A percentile compares a stretch with the other conserved stretches of the same genome.
These are phyloP conservation scores for Aythya baeri DNA, from an alignment of 2,113 vertebrate genomes.

Conservation along the genomic window DNA sequence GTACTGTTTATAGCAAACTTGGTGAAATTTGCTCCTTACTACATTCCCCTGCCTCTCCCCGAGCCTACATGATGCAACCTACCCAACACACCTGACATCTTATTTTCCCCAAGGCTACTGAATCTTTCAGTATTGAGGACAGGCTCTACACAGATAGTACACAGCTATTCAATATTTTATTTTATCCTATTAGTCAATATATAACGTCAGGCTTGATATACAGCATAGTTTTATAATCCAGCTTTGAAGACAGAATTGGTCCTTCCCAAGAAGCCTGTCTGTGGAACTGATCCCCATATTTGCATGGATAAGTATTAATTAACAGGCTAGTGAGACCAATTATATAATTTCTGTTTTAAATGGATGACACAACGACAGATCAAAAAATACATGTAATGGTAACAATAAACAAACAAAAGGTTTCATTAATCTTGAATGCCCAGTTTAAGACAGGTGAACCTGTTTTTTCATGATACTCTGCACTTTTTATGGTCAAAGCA, in stretches of 20 bases:
- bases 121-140: not conserved
- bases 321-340: not conserved
- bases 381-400: not conserved
- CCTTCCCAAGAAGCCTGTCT: not conserved
- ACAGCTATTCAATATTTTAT: not conserved
- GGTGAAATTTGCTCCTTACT: not conserved
- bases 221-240: not conserved
- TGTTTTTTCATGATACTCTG: not conserved
- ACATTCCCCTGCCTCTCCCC: not conserved
- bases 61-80: not conserved
- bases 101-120: not conserved
- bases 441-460: not conserved
- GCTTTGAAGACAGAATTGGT: not conserved
- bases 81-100: rapidly evolving
- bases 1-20: not conserved
- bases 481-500: not conserved
- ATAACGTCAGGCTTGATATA: not conserved
- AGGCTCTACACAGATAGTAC: not conserved
- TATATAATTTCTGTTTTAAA: not conserved
- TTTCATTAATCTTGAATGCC: not conserved
- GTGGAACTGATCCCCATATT: not conserved
- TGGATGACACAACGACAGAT: not conserved
- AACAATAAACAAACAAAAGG: not conserved
- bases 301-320: not conserved
- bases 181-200: not conserved